These are phyloP conservation scores for Saccostrea cuccullata DNA, from an alignment of 1,140 invertebrate species.

Conservation along the genomic window DNA sequence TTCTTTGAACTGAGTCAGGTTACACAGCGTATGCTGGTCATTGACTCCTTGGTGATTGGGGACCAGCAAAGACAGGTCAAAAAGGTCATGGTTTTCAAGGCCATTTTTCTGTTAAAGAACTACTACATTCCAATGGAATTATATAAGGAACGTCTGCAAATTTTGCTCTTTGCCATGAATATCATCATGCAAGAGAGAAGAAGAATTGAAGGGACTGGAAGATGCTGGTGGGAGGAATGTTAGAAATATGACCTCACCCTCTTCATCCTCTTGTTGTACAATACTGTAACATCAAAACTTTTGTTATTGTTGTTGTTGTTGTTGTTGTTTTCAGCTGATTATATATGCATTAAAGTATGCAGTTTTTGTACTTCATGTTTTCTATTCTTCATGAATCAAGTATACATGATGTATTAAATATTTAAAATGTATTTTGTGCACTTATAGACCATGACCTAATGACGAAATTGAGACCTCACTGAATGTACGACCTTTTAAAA, in stretches of 20 bases:
- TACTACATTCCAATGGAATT: constrained; percentile 23
- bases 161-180: not conserved
- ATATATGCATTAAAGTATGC: too few relatives aligned
- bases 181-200: not conserved
- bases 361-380: too few relatives aligned
- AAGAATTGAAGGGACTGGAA: not conserved
- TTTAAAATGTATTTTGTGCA: too few relatives aligned
- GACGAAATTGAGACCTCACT: too few relatives aligned
- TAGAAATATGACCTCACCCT: not conserved
- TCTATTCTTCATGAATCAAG: too few relatives aligned
- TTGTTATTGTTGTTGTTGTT: too few relatives aligned
- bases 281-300: constrained; percentile 23
- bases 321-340: too few relatives aligned
- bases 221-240: not conserved
- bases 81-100: constrained; percentile 39
- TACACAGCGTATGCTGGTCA: not conserved
- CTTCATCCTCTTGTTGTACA: constrained; percentile 3
- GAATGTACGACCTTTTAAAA: too few relatives aligned
- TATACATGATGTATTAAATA: too few relatives aligned
- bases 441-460: too few relatives aligned
- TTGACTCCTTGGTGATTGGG: constrained; percentile 10
- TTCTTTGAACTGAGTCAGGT: constrained; percentile 34
- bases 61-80: constrained; percentile 31
- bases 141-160: not conserved
- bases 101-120: not conserved